Evolutionary conservation across 2,888 invertebrate species (phyloP), one percentile per base, ranked within the genome.

Genomic region (Baronia brevicornis): DNA sequence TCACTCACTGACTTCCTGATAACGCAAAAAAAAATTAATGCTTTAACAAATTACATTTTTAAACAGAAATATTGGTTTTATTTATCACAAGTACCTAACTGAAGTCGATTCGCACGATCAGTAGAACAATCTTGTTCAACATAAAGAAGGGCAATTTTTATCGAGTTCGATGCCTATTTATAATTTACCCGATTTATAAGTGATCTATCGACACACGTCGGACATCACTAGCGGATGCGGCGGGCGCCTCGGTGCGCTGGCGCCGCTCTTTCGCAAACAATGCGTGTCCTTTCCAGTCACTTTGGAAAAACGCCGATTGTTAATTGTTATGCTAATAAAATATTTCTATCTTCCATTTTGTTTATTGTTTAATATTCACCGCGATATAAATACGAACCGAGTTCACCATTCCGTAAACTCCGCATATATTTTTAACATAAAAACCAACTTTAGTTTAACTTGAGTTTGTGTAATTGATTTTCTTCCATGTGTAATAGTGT

Each of bases 161-260:
- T 28, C 29, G 27, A 32, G 22, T 37, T 39, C 18, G 35, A 35
- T 28, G 24, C 26, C 26, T 34, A 31, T 31, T 39, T 40, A 28
- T 36, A 28, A 14, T 6, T 20, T 8, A 5, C 19, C n/a, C n/a
- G n/a, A n/a, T n/a, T n/a, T n/a, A n/a, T n/a, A n/a, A n/a, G n/a
- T n/a, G n/a, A n/a, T n/a, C 13, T 38, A 63, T 66, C 67, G 71
- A 65, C 53, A 54, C 54, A 56, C 54, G 53, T 34, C 23, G 43
- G 37, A 42, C 79, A 58, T 54, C 73, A 77, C 78, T 80, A 79
- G 72, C 82, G 82, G 78, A 80, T 72, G 69, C 67, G 57, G 35
- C 48, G 54, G 75, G 73, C 75, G 72, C 65, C 68, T 67, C 41
- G 41, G 44, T 44, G 41, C 46, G 43, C 48, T 50, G 59, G 67